Conservation (phyloP, 2,113 vertebrate species). For the Nibea albiflora region DNA sequence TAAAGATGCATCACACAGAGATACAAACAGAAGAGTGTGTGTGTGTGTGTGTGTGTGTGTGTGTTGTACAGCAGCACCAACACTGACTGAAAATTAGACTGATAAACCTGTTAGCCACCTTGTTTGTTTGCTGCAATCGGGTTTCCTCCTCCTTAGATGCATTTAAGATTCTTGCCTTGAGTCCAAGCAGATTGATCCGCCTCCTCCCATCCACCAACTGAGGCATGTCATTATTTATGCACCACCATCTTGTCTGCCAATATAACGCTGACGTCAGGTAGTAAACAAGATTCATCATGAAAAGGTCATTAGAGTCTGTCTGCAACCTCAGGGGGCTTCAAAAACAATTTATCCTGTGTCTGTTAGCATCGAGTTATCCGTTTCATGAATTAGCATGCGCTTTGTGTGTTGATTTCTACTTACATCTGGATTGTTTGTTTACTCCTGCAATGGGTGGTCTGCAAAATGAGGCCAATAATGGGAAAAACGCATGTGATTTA, state of each 20-base stretch:
- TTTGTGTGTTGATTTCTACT: background rate
- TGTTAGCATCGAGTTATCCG: background rate
- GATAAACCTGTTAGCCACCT: background rate
- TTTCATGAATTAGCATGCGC: background rate
- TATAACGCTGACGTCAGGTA: constrained; percentile 15
- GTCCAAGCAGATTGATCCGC: constrained; percentile 20
- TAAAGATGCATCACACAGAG: constrained; percentile 24
- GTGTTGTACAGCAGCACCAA: background rate
- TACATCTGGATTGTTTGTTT: constrained; percentile 8
- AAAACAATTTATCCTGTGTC: background rate
- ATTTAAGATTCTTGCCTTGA: constrained; percentile 8
- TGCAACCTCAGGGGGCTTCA: constrained; percentile 14
- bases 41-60: background rate
- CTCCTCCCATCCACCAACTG: background rate
- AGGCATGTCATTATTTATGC: constrained; percentile 19
- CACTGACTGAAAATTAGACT: background rate
- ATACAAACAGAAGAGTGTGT: background rate
- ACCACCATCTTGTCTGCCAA: constrained; percentile 23
- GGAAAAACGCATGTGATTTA: background rate
- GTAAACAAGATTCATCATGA: constrained; percentile 60
- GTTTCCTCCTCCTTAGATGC: background rate
- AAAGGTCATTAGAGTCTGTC: constrained; percentile 47
- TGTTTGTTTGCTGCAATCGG: background rate
- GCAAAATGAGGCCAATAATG: background rate
- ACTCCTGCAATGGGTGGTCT: background rate